Conservation (phyloP, 2,888 invertebrate genomes). For the Lydus trimaculatus region DNA sequence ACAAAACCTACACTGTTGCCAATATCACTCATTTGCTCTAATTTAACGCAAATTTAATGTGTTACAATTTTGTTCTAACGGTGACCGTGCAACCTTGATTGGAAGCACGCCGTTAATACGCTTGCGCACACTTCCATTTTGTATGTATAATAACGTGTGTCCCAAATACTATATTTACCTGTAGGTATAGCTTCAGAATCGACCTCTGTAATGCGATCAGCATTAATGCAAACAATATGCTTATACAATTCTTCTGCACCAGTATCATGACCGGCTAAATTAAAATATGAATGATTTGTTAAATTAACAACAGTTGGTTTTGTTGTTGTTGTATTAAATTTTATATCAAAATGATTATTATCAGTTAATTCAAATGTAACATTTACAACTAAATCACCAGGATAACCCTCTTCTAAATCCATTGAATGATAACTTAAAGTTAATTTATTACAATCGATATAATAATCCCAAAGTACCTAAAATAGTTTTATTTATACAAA, state of each 20-base stretch:
- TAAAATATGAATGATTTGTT: constrained; percentile 90
- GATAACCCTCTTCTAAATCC: constrained; percentile 88
- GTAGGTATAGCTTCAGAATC: constrained; percentile 77
- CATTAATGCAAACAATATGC: constrained; percentile 76
- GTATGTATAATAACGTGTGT: too few relatives aligned
- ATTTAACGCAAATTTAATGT: too few relatives aligned
- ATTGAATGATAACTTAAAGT: constrained; percentile 78
- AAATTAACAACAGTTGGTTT: constrained; percentile 86
- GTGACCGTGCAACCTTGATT: too few relatives aligned
- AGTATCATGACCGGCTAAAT: constrained; percentile 87
- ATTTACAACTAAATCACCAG: constrained; percentile 79
- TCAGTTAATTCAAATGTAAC: constrained; percentile 75
- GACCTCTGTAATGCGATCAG: constrained; percentile 76
- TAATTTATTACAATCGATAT: constrained; percentile 68
- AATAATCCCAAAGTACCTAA: constrained; percentile 73
- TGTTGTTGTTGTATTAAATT: constrained; percentile 77
- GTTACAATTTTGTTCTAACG: too few relatives aligned
- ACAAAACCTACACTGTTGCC: too few relatives aligned
- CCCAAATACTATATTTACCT: constrained; percentile 59
- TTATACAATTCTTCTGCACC: constrained; percentile 71
- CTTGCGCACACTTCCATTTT: too few relatives aligned
- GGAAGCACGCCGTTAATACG: too few relatives aligned
- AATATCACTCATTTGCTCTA: too few relatives aligned
- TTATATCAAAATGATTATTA: constrained; percentile 77
- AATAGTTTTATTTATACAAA: neutral